Evolutionary conservation across 2,888 invertebrate species (phyloP).

Genomic region (Drosophila paramelanica): DNA sequence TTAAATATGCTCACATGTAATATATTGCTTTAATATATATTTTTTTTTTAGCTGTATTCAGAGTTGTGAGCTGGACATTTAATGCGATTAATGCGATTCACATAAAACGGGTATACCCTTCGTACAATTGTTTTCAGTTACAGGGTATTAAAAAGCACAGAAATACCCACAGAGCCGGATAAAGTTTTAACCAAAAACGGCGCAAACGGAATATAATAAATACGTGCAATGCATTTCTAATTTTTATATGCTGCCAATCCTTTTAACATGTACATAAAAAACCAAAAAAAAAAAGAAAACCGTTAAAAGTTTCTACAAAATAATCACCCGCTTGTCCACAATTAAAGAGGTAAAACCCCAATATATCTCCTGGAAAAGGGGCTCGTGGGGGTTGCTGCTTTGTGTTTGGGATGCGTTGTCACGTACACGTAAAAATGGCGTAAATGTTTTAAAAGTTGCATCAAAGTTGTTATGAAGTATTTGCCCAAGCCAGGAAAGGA

Average conservation of each 20-base stretch:
- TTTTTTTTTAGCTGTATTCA: no score
- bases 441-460: conserved; percentile 79
- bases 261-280: conserved; percentile 41
- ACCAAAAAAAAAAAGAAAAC: conserved; percentile 22
- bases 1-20: no score
- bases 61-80: no score
- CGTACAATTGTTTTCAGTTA: not conserved
- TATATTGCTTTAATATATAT: no score
- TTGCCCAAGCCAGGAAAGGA: conserved; percentile 39
- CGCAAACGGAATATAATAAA: conserved; percentile 74
- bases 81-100: no score
- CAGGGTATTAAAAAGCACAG: conserved; percentile 27
- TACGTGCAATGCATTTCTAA: conserved; percentile 72
- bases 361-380: conserved; percentile 14
- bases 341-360: conserved; percentile 64
- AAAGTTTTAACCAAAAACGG: conserved; percentile 66
- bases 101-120: no score
- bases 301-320: conserved; percentile 55
- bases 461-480: conserved; percentile 77
- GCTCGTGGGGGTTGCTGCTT: conserved; percentile 17
- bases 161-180: conserved; percentile 22
- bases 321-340: conserved; percentile 73
- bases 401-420: conserved; percentile 73
- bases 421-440: conserved; percentile 74
- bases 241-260: conserved; percentile 49